These are phyloP conservation scores for Cryptotis parvus DNA, from an alignment of 2,113 vertebrate genomes.

Conservation along the genomic window DNA sequence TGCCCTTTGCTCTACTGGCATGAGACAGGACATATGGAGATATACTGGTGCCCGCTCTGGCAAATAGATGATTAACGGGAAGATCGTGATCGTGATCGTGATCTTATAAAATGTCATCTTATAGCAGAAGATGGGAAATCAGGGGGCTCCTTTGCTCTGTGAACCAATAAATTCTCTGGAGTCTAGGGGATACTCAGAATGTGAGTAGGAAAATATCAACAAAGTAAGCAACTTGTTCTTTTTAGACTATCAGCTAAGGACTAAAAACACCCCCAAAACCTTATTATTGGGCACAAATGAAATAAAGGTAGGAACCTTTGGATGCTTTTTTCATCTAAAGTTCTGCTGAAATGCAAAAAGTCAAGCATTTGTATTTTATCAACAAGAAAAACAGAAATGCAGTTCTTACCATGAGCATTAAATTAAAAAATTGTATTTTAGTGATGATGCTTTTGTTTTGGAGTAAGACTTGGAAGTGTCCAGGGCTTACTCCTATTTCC, in stretches of 20 bases:
- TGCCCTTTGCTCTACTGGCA: too few species aligned
- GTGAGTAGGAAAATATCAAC: neutral
- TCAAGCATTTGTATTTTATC: neutral
- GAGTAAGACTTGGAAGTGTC: too few species aligned
- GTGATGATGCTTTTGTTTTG: neutral
- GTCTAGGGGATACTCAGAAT: neutral
- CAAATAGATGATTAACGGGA: too few species aligned
- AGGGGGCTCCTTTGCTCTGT: neutral
- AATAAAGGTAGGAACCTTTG: neutral
- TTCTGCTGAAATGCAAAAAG: neutral
- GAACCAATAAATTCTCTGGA: neutral
- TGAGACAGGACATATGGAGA: too few species aligned
- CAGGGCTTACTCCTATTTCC: too few species aligned
- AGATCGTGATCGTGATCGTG: too few species aligned
- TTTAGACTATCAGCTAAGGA: neutral
- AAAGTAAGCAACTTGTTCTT: neutral
- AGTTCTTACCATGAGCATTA: neutral
- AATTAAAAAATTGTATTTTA: neutral
- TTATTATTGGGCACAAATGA: neutral
- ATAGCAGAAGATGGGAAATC: neutral
- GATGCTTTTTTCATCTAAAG: neutral
- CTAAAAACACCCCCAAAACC: neutral
- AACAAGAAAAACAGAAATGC: neutral
- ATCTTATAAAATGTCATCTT: too few species aligned
- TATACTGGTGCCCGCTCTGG: too few species aligned